Percentiles rank a stretch among this genome's conserved stretches.
Evolutionary conservation across 2,797 vertebrate genomes (phyloP).

Genomic region (Syngnathus rostellatus): DNA sequence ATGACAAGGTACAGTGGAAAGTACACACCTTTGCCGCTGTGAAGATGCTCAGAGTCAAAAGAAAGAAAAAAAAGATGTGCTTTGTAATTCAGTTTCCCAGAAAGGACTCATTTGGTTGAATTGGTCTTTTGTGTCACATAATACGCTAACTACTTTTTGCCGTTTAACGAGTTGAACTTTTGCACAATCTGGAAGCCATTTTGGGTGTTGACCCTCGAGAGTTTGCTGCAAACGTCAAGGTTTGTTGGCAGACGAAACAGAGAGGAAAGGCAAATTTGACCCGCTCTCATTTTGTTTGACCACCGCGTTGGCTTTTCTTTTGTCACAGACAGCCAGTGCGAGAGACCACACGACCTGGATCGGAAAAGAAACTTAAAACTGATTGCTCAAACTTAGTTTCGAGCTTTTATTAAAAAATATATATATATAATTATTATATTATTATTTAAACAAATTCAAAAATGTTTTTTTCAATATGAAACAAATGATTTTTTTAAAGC

Average conservation of each 20-base stretch:
- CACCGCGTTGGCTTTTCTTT: neutral
- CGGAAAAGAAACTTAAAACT: too few relatives aligned
- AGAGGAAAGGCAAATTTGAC: neutral
- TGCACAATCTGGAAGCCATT: neutral
- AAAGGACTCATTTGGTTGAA: neutral
- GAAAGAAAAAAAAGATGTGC: neutral
- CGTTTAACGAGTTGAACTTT: neutral
- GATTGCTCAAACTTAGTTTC: too few relatives aligned
- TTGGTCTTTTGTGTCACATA: neutral
- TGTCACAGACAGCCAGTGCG: neutral
- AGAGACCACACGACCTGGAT: neutral
- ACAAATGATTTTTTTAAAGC: neutral
- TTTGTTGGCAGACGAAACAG: neutral
- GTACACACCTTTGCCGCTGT: conserved; percentile 27
- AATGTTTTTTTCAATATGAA: too few relatives aligned
- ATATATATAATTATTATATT: too few relatives aligned
- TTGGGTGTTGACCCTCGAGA: neutral
- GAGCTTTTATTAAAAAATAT: too few relatives aligned
- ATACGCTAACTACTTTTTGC: neutral
- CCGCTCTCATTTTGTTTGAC: neutral
- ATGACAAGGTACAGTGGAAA: conserved; percentile 46
- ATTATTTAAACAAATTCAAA: too few relatives aligned
- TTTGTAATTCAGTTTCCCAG: neutral
- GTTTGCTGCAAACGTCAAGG: conserved; percentile 3
- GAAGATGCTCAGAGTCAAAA: conserved; percentile 9